phyloP scores from a whole-genome alignment of 2,113 vertebrate genomes.

The human region GRCh38 chr11:70124501-70125000 shows the following conservation, averaged over 20 bases:
- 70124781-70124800: neutral
- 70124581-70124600: too few species aligned
- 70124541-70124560: neutral
- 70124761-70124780: neutral
- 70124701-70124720: neutral
- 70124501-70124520: neutral
- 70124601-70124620: accelerated
- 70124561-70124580: neutral
- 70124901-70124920: constrained; percentile 25
- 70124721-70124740: neutral
- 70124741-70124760: neutral
- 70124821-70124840: neutral
- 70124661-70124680: accelerated
- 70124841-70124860: accelerated
- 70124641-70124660: accelerated
- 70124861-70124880: neutral
- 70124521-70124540: neutral
- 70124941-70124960: neutral
- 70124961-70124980: accelerated
- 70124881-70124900: neutral
- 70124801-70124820: accelerated
- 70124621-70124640: accelerated
- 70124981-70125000: accelerated
- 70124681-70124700: accelerated
- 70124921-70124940: constrained; percentile 31